Percentiles rank a stretch among this genome's conserved stretches.
Evolutionary conservation across 1,140 invertebrate genomes (phyloP).

Genomic region (Patella vulgata): DNA sequence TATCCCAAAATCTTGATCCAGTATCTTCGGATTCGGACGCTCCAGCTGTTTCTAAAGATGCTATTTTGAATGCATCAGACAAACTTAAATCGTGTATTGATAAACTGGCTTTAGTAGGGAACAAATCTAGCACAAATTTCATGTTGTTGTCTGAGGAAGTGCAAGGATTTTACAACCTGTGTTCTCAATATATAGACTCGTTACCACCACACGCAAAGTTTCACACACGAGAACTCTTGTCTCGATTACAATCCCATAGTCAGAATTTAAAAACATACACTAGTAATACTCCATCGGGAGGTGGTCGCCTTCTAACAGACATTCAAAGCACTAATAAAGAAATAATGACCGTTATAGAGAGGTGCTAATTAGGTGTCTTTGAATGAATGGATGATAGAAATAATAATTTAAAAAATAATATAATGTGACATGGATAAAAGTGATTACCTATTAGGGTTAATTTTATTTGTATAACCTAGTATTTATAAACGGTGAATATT

Average conservation of each 20-base stretch:
- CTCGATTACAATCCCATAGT: constrained; percentile 82
- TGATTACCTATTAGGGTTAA: neutral
- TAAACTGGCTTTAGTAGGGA: constrained; percentile 46
- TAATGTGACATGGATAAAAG: neutral
- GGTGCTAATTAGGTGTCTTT: constrained; percentile 69
- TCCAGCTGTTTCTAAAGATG: constrained; percentile 47
- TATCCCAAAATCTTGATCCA: constrained; percentile 12
- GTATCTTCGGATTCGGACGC: constrained; percentile 35
- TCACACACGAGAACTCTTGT: constrained; percentile 86
- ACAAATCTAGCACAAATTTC: constrained; percentile 59
- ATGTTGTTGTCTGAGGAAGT: constrained; percentile 63
- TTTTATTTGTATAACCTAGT: neutral
- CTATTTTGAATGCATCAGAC: constrained; percentile 47
- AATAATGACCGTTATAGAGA: constrained; percentile 82
- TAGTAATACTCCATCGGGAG: constrained; percentile 73
- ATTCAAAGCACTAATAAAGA: constrained; percentile 84
- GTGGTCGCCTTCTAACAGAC: constrained; percentile 71
- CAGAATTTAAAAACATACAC: constrained; percentile 76
- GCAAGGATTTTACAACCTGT: constrained; percentile 56
- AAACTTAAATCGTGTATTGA: constrained; percentile 50
- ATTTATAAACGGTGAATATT: neutral
- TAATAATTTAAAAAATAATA: neutral
- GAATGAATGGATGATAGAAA: neutral
- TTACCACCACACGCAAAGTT: constrained; percentile 87
- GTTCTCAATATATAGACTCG: constrained; percentile 60